A percentile compares a stretch with the other conserved stretches of the same genome.
Evolutionary conservation across 1,140 invertebrate species (phyloP).

Genomic region (Drosophila teissieri): DNA sequence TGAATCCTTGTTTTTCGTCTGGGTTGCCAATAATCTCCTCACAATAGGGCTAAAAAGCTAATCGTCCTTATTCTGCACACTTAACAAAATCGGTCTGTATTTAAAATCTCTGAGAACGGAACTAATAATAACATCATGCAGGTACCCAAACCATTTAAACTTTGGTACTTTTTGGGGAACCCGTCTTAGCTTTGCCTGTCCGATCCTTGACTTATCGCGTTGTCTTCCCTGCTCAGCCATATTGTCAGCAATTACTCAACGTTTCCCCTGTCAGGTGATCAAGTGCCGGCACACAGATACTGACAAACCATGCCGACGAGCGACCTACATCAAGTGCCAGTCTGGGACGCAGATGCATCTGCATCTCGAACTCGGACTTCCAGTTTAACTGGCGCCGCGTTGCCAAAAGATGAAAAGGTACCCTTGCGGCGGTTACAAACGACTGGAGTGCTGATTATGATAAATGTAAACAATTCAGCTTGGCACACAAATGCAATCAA

Average conservation of each 20-base stretch:
- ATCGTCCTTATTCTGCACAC: not conserved
- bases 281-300: constrained; percentile 44
- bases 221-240: constrained; percentile 67
- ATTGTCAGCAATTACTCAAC: constrained; percentile 75
- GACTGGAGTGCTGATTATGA: constrained; percentile 70
- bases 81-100: not conserved
- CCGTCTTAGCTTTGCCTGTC: not conserved
- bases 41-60: no score
- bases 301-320: constrained; percentile 7
- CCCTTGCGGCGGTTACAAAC: constrained; percentile 63
- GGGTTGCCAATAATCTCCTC: no score
- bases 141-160: not conserved
- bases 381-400: constrained; percentile 70
- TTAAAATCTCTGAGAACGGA: not conserved
- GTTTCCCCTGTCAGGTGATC: constrained; percentile 55
- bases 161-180: not conserved
- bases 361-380: constrained; percentile 18
- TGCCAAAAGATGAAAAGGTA: constrained; percentile 65
- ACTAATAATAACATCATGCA: constrained; percentile 19
- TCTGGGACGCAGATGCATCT: constrained; percentile 29
- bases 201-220: constrained; percentile 34
- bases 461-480: constrained; percentile 81
- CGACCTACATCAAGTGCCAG: constrained; percentile 47
- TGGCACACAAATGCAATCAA: constrained; percentile 79
- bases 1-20: no score